Evolutionary conservation across 2,888 invertebrate genomes (phyloP), one percentile per base, ranked within the genome.

Genomic region (Dolichopus griseipennis): DNA sequence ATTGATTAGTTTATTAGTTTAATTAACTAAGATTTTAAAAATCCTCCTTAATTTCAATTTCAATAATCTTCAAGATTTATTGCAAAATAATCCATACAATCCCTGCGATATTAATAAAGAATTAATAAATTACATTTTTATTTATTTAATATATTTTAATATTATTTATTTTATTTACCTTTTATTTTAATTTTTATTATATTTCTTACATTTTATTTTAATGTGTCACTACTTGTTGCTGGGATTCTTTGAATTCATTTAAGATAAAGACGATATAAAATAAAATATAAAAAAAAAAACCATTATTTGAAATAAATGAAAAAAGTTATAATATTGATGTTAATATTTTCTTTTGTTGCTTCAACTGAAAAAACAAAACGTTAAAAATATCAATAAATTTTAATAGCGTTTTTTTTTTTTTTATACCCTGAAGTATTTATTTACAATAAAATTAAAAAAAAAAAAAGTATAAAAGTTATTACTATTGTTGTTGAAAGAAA

Each of bases 361-460:
- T 52, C 2, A 18, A 52, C 52, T 12, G 2, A 52, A 52, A 6
- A 9, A 12, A 52, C 2, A 41, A 41, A 41, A 41, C 12, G 9
- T 41, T 41, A 41, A 41, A 41, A 41, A 41, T 27, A 27, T 27
- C 64, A 64, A 64, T 37, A 34, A 21, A 18, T 41, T 65, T 64
- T 61, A 61, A 61, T 9, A 41, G 41, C 41, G n/a, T 52, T 18
- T 52, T 15, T 52, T 52, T 52, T 18, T 52, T 15, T 52, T 52
- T 6, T 18, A n/a, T 52, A 52, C 52, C 52, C 52, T 52, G 18
- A n/a, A 52, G 52, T 52, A 15, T 12, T 52, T 52, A 15, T 52
- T 6, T 15, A 15, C 9, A 52, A 52, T 12, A 27, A 27, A 27
- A 27, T 27, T 4, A 27, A 27, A 27, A 27, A 27, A 52, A 52